Evolutionary conservation across 2,113 vertebrate species (phyloP).

Genomic region (Aegithalos caudatus): DNA sequence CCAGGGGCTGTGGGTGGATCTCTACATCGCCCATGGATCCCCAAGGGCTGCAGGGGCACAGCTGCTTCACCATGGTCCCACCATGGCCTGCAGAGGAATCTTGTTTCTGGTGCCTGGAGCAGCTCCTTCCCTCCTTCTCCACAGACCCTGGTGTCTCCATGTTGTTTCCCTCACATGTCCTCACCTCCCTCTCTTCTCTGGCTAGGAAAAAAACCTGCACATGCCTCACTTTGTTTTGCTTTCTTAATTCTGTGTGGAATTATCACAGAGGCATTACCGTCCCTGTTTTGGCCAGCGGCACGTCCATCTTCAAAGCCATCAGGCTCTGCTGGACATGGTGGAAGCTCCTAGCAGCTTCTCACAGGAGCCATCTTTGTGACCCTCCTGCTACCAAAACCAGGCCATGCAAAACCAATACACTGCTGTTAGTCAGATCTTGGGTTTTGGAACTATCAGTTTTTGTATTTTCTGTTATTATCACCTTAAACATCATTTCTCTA

Average conservation of each 20-base stretch:
- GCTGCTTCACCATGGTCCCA: neutral
- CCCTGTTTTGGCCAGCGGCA: neutral
- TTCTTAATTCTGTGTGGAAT: neutral
- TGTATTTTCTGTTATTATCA: neutral
- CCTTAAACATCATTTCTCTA: neutral
- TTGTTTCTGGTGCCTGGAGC: accelerated
- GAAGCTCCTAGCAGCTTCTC: neutral
- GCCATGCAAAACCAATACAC: neutral
- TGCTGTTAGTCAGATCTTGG: neutral
- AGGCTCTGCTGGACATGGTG: neutral
- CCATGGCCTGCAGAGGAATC: neutral
- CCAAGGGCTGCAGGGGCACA: neutral
- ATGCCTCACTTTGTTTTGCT: neutral
- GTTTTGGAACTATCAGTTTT: neutral
- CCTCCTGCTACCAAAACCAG: neutral
- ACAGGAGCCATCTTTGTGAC: neutral
- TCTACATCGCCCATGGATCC: neutral
- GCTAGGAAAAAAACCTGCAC: neutral
- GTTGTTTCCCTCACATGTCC: neutral
- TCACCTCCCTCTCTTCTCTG: neutral
- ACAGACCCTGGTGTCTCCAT: too few relatives aligned
- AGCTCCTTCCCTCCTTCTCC: neutral
- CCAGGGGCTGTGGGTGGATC: neutral
- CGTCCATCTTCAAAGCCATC: neutral
- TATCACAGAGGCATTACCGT: neutral